A percentile compares a stretch with the other conserved stretches of the same genome.
These are phyloP conservation scores for Panonychus citri DNA, from an alignment of 1,140 invertebrate species.

Conservation along the genomic window DNA sequence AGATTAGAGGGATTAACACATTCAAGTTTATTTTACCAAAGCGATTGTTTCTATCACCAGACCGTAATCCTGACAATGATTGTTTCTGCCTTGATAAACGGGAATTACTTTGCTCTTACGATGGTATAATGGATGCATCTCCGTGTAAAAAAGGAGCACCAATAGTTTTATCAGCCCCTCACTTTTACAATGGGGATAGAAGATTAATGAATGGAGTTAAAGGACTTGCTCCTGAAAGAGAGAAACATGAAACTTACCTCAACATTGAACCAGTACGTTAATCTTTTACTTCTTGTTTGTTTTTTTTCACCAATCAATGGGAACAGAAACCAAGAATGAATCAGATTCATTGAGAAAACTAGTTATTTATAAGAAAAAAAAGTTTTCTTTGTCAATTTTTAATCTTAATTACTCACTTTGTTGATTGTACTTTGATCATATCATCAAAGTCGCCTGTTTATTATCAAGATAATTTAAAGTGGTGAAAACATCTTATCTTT, in stretches of 20 bases:
- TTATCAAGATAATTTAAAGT: too few species aligned
- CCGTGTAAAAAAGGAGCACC: neutral
- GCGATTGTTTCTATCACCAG: neutral
- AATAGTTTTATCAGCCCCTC: neutral
- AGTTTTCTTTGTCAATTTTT: too few species aligned
- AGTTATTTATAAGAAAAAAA: too few species aligned
- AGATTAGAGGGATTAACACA: neutral
- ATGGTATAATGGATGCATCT: constrained; percentile 1
- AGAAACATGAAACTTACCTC: neutral
- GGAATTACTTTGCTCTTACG: neutral
- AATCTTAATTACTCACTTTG: too few species aligned
- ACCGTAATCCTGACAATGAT: neutral
- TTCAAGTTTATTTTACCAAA: neutral
- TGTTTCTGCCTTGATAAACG: neutral
- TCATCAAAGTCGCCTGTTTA: too few species aligned
- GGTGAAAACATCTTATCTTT: too few species aligned
- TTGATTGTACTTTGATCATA: too few species aligned
- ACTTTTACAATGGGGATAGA: neutral
- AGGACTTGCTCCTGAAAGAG: neutral
- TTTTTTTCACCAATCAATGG: too few species aligned
- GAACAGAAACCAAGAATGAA: too few species aligned
- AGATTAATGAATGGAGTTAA: neutral
- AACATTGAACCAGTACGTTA: constrained; percentile 1
- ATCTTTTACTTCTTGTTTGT: neutral
- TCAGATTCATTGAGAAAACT: too few species aligned